Conservation (phyloP, 1,140 invertebrate species). For the Drosophila trapezifrons region DNA sequence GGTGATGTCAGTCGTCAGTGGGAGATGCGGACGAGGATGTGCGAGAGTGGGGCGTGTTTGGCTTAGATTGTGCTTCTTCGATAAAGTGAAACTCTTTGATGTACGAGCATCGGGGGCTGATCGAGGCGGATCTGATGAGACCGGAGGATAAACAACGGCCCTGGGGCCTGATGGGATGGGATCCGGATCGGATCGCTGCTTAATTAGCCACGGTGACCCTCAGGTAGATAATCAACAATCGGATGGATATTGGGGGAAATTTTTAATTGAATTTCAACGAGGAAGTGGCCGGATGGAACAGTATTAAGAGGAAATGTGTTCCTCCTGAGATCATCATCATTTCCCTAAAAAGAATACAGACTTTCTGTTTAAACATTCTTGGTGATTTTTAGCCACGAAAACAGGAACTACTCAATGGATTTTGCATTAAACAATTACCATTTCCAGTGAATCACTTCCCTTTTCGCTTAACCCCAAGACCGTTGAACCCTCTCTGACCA, state of each 20-base stretch:
- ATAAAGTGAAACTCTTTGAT: conserved; percentile 62
- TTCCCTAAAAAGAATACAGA: too few species aligned
- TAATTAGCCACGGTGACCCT: conserved; percentile 49
- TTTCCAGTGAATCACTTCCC: conserved; percentile 14
- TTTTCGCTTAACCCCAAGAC: conserved; percentile 11
- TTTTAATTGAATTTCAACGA: conserved; percentile 40
- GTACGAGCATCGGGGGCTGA: conserved; percentile 25
- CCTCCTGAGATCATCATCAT: conserved; percentile 16
- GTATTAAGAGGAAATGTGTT: conserved; percentile 7
- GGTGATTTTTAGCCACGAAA: background rate
- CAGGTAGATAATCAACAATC: conserved; percentile 31
- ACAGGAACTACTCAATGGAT: background rate
- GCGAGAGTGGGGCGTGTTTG: conserved; percentile 55
- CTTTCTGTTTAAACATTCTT: background rate
- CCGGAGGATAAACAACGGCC: conserved; percentile 41
- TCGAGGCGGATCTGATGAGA: conserved; percentile 48
- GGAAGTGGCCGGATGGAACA: conserved; percentile 1
- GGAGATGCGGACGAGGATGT: conserved; percentile 34
- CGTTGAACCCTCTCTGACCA: conserved; percentile 19
- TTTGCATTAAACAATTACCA: background rate
- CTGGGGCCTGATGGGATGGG: background rate
- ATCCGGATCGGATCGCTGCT: conserved; percentile 16
- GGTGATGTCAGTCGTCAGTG: conserved; percentile 33
- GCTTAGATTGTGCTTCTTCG: conserved; percentile 49
- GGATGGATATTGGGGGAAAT: conserved; percentile 7